Percentiles rank a stretch among this genome's conserved stretches.
Evolutionary conservation across 1,140 invertebrate species (phyloP).

Genomic region (Drosophila bipectinata): DNA sequence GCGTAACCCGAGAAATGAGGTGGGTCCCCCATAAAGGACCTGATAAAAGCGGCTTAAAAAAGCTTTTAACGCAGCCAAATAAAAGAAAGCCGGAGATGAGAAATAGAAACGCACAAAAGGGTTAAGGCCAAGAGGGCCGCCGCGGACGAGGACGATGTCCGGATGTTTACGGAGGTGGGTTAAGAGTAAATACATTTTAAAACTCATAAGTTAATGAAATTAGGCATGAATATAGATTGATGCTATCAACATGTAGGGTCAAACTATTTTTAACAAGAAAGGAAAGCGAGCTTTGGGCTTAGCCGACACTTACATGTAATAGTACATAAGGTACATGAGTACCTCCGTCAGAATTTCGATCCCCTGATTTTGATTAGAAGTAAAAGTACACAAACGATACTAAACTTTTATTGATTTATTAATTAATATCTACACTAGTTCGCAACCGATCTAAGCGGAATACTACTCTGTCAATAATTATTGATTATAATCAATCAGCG

Average conservation of each 20-base stretch:
- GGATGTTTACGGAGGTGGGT: slow-evolving; percentile 7
- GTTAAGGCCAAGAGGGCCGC: not conserved
- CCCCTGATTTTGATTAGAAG: no score
- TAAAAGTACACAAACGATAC: no score
- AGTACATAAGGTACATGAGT: no score
- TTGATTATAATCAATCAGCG: no score
- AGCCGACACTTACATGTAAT: no score
- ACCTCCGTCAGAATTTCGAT: no score
- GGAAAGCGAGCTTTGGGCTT: no score
- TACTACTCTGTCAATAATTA: no score
- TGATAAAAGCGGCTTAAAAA: slow-evolving; percentile 62
- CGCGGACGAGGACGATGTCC: not conserved
- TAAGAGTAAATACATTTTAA: slow-evolving; percentile 10
- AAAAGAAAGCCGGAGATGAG: slow-evolving; percentile 28
- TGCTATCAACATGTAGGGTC: slow-evolving; percentile 9
- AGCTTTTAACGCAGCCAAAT: slow-evolving; percentile 61
- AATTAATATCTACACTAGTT: no score
- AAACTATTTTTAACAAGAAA: not conserved
- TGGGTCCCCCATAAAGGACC: slow-evolving; percentile 36
- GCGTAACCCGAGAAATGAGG: slow-evolving; percentile 46
- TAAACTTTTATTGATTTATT: no score
- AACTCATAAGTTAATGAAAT: slow-evolving; percentile 31
- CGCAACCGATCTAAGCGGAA: no score
- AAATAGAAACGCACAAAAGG: slow-evolving; percentile 14
- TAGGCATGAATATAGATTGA: slow-evolving; percentile 14